These are phyloP conservation scores for Cryptotermes secundus DNA, from an alignment of 1,140 invertebrate genomes.

Conservation along the genomic window DNA sequence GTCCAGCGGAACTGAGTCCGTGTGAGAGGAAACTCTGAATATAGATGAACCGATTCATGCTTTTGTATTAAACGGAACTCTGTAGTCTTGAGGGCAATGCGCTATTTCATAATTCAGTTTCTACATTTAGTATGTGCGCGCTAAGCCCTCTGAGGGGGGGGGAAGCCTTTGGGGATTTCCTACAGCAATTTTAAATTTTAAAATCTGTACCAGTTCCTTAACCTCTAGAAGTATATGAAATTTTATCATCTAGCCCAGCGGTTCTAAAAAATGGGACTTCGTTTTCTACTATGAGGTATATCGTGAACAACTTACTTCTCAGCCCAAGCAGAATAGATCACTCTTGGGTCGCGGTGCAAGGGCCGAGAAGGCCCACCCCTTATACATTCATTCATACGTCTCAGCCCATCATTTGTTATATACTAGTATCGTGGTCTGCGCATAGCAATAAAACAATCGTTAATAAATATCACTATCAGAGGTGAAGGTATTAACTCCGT, in stretches of 20 bases:
- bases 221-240: background rate
- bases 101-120: conserved; percentile 22
- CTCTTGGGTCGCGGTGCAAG: no score
- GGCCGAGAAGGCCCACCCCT: no score
- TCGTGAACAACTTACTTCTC: no score
- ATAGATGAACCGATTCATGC: background rate
- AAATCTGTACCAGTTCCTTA: conserved; percentile 9
- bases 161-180: background rate
- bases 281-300: no score
- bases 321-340: no score
- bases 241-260: background rate
- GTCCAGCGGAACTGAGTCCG: background rate
- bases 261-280: no score
- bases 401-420: no score
- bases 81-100: background rate
- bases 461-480: no score
- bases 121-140: background rate
- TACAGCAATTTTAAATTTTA: conserved; percentile 1
- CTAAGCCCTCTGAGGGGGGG: background rate
- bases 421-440: no score
- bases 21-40: background rate
- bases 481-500: no score
- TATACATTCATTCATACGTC: no score
- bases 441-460: no score
- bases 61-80: background rate